Evolutionary conservation across 2,888 invertebrate species (phyloP).

Genomic region (Aspidiotus destructor): DNA sequence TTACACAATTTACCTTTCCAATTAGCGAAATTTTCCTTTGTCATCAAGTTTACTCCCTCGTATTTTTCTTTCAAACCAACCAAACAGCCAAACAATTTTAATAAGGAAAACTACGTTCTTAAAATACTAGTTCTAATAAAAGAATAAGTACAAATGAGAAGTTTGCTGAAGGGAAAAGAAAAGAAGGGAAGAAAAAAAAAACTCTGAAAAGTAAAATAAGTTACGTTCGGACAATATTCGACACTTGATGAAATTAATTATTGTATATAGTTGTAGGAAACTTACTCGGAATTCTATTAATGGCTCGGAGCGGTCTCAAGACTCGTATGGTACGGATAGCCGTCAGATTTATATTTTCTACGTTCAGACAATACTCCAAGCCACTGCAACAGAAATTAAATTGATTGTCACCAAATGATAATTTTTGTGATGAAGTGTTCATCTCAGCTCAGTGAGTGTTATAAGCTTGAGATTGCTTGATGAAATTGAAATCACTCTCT

Average conservation of each 20-base stretch:
- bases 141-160: neutral
- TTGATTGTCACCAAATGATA: neutral
- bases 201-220: neutral
- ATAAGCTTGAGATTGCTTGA: no score
- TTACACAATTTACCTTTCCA: no score
- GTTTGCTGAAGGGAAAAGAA: neutral
- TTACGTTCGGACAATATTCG: neutral
- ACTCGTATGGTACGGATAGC: slow-evolving; percentile 97
- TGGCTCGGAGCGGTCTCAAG: slow-evolving; percentile 89
- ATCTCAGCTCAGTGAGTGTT: no score
- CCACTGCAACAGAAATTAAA: slow-evolving; percentile 48
- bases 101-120: no score
- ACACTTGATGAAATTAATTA: neutral
- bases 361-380: slow-evolving; percentile 81
- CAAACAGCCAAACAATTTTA: no score
- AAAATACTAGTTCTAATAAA: no score
- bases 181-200: slow-evolving; percentile 25
- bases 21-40: no score
- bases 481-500: no score
- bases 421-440: no score
- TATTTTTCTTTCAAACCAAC: no score
- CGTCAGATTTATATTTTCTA: slow-evolving; percentile 95
- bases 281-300: slow-evolving; percentile 99
- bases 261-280: neutral
- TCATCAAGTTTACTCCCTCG: no score